Base-by-base conservation (phyloP, 2,888 invertebrate species). In the Dynastes tityus region DNA sequence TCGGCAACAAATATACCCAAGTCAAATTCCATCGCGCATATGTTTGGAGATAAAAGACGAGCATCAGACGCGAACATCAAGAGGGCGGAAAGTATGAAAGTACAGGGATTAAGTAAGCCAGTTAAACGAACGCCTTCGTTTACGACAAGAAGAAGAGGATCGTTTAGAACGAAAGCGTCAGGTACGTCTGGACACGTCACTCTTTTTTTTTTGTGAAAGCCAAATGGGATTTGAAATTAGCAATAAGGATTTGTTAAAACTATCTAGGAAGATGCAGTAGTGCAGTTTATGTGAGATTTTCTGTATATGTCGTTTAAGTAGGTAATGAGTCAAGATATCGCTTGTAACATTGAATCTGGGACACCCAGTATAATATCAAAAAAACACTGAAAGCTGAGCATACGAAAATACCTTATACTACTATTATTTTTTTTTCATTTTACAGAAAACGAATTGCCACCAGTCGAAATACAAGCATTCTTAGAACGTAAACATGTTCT, bases 401-500 rank as follows among this genome's bases (percentile, higher is more conserved):
- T 37, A 37, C 32, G 5, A 37, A 22, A 22, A 5, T 37, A 37
- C 32, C 5, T 37, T 37, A 37, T 2, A 37, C 5, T 37, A 37
- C 45, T 45, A 11, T 2, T 45, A 8, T 16, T 64, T 67, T 70
- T 45, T 65, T 65, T 67, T 29, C 2, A 16, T 67, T 45, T 89
- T 79, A 22, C 89, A 90, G 85, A 89, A 84, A 88, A 88, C 65
- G 91, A 93, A n/a, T 87, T 97, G 80, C 97, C 97, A 3, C 96
- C 97, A 0, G 96, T 97, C 0, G 98, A 97, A 88, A 96, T 98
- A 61, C 96, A 97, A 89, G 97, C 97, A 82, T 90, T 92, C 81
- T 88, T 99, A 77, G 99, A 99, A 83, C 92, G 99, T 74, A 99
- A 99, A 88, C 98, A 99, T 87, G 97, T 98, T 84, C 91, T 97